These are phyloP conservation scores for Nomada fabriciana DNA, from an alignment of 2,888 invertebrate species.

Conservation along the genomic window DNA sequence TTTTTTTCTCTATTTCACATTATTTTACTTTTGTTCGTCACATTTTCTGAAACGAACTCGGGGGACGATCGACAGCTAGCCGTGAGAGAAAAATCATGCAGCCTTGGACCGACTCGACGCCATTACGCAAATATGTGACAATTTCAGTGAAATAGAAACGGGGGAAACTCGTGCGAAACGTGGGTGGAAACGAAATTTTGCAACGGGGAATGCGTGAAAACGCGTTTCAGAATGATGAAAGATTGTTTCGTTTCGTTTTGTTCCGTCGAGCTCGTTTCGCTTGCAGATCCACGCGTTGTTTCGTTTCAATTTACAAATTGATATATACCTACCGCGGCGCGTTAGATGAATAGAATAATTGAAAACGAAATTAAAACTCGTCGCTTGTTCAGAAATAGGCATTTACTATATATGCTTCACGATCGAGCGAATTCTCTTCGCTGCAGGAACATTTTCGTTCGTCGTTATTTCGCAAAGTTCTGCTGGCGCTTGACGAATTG, in stretches of 20 bases:
- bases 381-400: not conserved
- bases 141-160: not conserved
- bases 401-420: not conserved
- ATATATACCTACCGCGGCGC: not conserved
- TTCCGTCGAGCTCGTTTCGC: not conserved
- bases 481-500: constrained; percentile 20
- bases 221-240: constrained; percentile 5
- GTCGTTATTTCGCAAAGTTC: constrained; percentile 30
- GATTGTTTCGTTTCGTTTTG: not conserved
- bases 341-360: not conserved
- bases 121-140: constrained; percentile 14
- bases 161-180: not conserved
- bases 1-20: not conserved
- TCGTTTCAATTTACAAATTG: constrained; percentile 9
- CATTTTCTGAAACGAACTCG: not conserved
- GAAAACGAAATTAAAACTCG: not conserved
- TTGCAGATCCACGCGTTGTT: not conserved
- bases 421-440: not conserved
- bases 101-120: not conserved
- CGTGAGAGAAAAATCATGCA: constrained; percentile 4
- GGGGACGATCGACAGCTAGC: constrained; percentile 40
- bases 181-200: not conserved
- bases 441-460: not conserved
- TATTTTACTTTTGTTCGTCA: too few species aligned
- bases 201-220: not conserved